phyloP scores from a whole-genome alignment of 2,888 invertebrate genomes.

The Lepidonotus clava region DNA sequence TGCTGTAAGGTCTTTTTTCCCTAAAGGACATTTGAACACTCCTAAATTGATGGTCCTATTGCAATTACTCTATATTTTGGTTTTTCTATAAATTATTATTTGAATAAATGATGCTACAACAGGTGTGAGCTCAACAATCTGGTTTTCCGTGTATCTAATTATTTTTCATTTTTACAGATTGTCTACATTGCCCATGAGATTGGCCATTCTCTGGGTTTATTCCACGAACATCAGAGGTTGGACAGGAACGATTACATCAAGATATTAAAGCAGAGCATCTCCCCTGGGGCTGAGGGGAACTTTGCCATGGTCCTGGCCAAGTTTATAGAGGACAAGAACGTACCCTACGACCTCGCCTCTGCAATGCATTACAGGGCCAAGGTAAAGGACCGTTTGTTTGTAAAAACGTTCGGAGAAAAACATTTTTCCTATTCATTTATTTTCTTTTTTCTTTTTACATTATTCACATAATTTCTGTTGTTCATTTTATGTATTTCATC shows the following conservation, averaged over 20 bases:
- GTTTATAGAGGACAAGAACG: slow-evolving; percentile 38
- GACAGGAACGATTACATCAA: slow-evolving; percentile 63
- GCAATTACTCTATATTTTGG: too few species aligned
- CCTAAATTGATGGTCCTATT: too few species aligned
- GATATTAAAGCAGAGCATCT: slow-evolving; percentile 58
- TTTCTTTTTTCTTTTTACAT: too few species aligned
- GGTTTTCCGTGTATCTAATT: too few species aligned
- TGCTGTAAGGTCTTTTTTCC: too few species aligned
- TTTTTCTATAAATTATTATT: too few species aligned
- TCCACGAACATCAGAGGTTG: slow-evolving; percentile 64
- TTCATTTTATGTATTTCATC: not conserved
- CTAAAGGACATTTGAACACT: too few species aligned
- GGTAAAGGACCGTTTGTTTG: too few species aligned
- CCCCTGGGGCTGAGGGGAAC: slow-evolving; percentile 10
- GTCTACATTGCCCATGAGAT: slow-evolving; percentile 63
- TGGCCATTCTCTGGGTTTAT: slow-evolving; percentile 63
- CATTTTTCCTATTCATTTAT: too few species aligned
- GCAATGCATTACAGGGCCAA: slow-evolving; percentile 50
- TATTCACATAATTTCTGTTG: not conserved
- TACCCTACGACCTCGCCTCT: slow-evolving; percentile 56
- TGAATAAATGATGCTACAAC: too few species aligned
- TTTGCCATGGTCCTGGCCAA: slow-evolving; percentile 55
- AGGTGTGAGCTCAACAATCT: too few species aligned
- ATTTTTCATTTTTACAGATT: slow-evolving; percentile 16
- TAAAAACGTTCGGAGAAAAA: too few species aligned